Evolutionary conservation across 1,140 invertebrate genomes (phyloP).

Genomic region (Luehdorfia chinensis): DNA sequence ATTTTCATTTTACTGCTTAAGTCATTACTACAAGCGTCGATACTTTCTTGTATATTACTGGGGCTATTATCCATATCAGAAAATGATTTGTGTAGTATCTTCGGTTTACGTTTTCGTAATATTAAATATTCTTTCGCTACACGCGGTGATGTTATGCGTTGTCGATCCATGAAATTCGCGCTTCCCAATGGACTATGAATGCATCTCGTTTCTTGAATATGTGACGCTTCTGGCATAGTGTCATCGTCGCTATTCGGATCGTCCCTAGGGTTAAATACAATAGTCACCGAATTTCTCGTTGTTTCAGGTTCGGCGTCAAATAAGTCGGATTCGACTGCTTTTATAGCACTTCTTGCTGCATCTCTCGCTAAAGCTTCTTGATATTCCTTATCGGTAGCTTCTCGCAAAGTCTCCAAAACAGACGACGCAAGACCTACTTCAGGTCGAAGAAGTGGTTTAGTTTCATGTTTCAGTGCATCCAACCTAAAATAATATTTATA

Average conservation of each 20-base stretch:
- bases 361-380: conserved; percentile 58
- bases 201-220: conserved; percentile 41
- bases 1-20: conserved; percentile 22
- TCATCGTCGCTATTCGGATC: conserved; percentile 25
- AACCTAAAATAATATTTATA: conserved; percentile 34
- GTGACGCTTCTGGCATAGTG: conserved; percentile 38
- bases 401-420: conserved; percentile 55
- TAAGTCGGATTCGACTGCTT: conserved; percentile 24
- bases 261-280: conserved; percentile 42
- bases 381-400: conserved; percentile 64
- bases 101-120: conserved; percentile 18
- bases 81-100: conserved; percentile 24
- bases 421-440: conserved; percentile 65
- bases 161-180: conserved; percentile 2
- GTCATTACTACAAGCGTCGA: conserved; percentile 20
- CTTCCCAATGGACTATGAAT: conserved; percentile 29
- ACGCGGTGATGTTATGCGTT: conserved; percentile 3
- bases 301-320: conserved; percentile 25
- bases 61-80: conserved; percentile 44
- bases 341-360: conserved; percentile 37
- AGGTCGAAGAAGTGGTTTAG: conserved; percentile 52
- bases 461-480: conserved; percentile 29
- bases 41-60: conserved; percentile 39
- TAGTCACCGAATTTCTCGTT: conserved; percentile 38
- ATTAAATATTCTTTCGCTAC: conserved; percentile 22